Evolutionary conservation across 92 coral and sea anemone species (phyloP).

Genomic region (Umimayanthus kanabou): DNA sequence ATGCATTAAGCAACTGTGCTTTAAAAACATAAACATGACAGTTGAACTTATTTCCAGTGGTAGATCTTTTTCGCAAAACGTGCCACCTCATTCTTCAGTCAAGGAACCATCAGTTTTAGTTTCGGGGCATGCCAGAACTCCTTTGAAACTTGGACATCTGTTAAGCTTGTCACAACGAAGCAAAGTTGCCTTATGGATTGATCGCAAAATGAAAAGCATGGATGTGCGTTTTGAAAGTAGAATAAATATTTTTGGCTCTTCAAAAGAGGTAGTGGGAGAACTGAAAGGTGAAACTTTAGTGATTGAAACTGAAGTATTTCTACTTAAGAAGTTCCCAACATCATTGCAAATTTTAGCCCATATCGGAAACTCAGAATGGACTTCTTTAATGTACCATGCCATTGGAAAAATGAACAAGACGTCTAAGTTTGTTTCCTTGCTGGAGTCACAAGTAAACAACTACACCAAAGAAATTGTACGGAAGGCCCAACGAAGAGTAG

Average conservation of each 20-base stretch:
- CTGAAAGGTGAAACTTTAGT: neutral
- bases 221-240: neutral
- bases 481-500: constrained; percentile 38
- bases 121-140: neutral
- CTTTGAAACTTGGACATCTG: neutral
- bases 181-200: neutral
- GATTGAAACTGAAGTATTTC: neutral
- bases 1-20: constrained; percentile 38
- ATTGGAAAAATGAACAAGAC: constrained; percentile 40
- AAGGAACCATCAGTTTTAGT: neutral
- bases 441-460: constrained; percentile 29
- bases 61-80: neutral
- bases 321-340: constrained; percentile 38
- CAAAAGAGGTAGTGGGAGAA: neutral
- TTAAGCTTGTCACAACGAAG: neutral
- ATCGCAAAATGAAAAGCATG: neutral
- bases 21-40: constrained; percentile 32
- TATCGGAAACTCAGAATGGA: constrained; percentile 45
- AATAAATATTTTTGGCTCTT: neutral
- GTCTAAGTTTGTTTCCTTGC: constrained; percentile 31
- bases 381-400: constrained; percentile 36
- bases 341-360: constrained; percentile 32
- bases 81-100: neutral
- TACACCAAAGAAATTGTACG: constrained; percentile 6
- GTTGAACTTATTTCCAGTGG: constrained; percentile 5